Percentiles rank a stretch among this genome's conserved stretches.
These are phyloP conservation scores for Agrilus biguttatus DNA, from an alignment of 2,888 invertebrate species.

Conservation along the genomic window DNA sequence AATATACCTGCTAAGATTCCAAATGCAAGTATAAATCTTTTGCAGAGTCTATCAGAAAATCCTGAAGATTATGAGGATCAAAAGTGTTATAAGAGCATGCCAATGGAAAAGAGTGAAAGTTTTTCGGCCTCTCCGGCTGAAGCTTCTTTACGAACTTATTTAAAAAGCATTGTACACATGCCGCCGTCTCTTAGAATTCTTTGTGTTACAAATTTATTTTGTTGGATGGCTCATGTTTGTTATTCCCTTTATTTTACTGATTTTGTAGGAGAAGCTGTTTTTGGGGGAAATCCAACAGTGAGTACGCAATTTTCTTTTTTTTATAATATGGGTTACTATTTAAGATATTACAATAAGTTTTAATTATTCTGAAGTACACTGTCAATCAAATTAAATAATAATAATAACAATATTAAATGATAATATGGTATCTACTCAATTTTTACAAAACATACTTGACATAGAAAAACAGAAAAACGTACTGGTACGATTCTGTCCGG, in stretches of 20 bases:
- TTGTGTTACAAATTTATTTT: constrained; percentile 87
- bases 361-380: too few species aligned
- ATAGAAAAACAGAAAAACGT: too few species aligned
- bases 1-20: too few species aligned
- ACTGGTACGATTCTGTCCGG: too few species aligned
- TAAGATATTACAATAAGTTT: too few species aligned
- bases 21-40: too few species aligned
- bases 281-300: constrained; percentile 73
- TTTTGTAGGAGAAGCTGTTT: constrained; percentile 86
- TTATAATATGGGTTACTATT: too few species aligned
- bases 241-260: constrained; percentile 95
- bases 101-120: constrained; percentile 12
- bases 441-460: too few species aligned
- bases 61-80: not conserved
- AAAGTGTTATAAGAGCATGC: not conserved
- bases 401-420: too few species aligned
- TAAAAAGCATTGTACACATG: constrained; percentile 84
- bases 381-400: too few species aligned
- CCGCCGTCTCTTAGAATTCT: constrained; percentile 73
- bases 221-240: constrained; percentile 97
- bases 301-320: constrained; percentile 11
- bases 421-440: too few species aligned
- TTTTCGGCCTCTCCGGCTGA: constrained; percentile 19
- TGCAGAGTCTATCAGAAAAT: not conserved
- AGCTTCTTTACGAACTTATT: constrained; percentile 59